Percentiles rank a stretch among this genome's conserved stretches.
phyloP scores from a whole-genome alignment of 2,888 invertebrate genomes.

The Matsumyia berberina region DNA sequence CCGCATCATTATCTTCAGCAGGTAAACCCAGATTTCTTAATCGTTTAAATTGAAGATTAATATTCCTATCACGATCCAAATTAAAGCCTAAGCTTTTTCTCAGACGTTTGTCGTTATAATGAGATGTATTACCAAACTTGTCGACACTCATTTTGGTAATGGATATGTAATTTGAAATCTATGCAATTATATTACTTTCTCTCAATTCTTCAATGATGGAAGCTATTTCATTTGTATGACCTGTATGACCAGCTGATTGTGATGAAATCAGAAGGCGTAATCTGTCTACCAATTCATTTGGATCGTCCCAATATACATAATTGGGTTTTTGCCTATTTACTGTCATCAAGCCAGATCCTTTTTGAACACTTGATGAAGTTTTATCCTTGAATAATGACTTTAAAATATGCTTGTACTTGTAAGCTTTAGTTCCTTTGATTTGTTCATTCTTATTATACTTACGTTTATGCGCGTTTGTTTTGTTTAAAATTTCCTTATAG shows the following conservation, averaged over 20 bases:
- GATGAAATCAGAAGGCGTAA: conserved; percentile 77
- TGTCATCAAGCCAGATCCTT: conserved; percentile 27
- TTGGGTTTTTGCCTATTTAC: conserved; percentile 29
- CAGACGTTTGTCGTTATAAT: neutral
- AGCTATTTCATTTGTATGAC: conserved; percentile 63
- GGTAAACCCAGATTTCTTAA: conserved; percentile 31
- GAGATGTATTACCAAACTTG: neutral
- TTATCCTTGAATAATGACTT: neutral
- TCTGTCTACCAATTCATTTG: conserved; percentile 80
- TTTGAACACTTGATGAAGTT: neutral
- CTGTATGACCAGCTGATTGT: conserved; percentile 49
- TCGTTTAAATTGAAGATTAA: conserved; percentile 28
- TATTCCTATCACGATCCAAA: conserved; percentile 27
- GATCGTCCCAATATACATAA: conserved; percentile 79
- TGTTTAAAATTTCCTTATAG: conserved; percentile 34
- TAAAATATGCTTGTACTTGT: conserved; percentile 43
- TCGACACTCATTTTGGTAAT: conserved; percentile 24
- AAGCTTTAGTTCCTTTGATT: conserved; percentile 38
- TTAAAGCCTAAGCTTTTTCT: conserved; percentile 27
- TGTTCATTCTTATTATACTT: conserved; percentile 27
- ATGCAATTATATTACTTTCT: conserved; percentile 45
- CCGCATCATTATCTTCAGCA: conserved; percentile 33
- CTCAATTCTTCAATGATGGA: conserved; percentile 64
- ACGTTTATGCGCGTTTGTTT: conserved; percentile 54
- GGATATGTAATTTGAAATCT: neutral